Evolutionary conservation across 2,797 vertebrate species (phyloP), one percentile per base, ranked within the genome.

Genomic region (Allobates femoralis): DNA sequence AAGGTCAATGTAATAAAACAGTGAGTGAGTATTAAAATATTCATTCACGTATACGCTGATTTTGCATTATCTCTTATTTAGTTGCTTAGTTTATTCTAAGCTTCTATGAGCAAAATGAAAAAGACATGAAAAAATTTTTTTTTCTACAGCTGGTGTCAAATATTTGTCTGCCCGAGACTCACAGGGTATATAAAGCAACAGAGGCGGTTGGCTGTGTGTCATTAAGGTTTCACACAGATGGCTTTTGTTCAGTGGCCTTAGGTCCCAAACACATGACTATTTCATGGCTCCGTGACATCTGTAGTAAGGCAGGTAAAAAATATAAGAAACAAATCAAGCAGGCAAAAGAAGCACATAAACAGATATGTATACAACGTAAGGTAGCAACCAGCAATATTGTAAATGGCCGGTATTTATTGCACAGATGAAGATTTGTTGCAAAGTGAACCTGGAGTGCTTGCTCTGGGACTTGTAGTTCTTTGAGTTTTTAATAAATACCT

Each of bases 11-110:
- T 50, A 53, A 78, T 84, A 77, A 28, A 67, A 53, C 28, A 53
- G 64, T 26, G 32, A 53, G n/a, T 55, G 28, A 69, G 64, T 71
- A 34, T 82, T 82, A 82, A 82, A 71, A 50, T 69, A 82, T 71
- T 51, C 64, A 69, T 71, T 82, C 21, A 23, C n/a, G 7, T 82
- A n/a, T 18, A 37, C 3, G 18, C 19, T 34, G 37, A 62, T 46
- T 58, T 69, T 82, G 15, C 18, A n/a, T 37, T 82, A 23, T 21
- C 50, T 28, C 75, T 30, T 23, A 58, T 30, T 41, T 19, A 80
- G 62, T 50, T 23, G 23, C 37, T 80, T 62, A 26, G 58, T 46
- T 64, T n/a, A 78, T 58, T 58, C 1, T 4, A 78, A 56, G 12
- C 10, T 67, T 53, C 30, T 34, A n/a, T 26, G 26, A 26, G 60